phyloP scores from a whole-genome alignment of 2,113 vertebrate species.

The Phasianus colchicus region DNA sequence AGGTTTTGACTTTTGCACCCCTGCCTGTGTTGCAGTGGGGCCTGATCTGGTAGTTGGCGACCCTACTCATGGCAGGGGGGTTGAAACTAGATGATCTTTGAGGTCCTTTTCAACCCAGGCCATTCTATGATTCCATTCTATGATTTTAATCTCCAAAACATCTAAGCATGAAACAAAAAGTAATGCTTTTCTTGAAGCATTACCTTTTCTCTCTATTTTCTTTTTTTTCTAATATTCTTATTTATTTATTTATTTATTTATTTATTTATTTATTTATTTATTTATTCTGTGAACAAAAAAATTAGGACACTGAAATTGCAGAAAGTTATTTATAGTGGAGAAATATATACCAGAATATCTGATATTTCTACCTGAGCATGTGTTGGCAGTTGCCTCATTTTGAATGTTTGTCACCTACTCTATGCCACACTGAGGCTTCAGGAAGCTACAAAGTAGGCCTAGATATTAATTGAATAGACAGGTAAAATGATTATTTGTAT shows the following conservation, averaged over 20 bases:
- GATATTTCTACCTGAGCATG: slow-evolving; percentile 42
- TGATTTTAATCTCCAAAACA: background rate
- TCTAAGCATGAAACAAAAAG: background rate
- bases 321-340: slow-evolving; percentile 64
- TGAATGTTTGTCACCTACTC: slow-evolving; percentile 51
- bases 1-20: background rate
- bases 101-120: no score
- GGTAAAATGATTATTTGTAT: slow-evolving; percentile 60
- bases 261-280: background rate
- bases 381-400: slow-evolving; percentile 3
- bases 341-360: slow-evolving; percentile 49
- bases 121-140: no score
- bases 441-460: slow-evolving; percentile 56
- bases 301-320: slow-evolving; percentile 65
- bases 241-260: background rate
- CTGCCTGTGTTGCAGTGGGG: background rate
- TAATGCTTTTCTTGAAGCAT: background rate
- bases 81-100: no score
- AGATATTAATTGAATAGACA: slow-evolving; percentile 65
- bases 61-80: no score
- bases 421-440: slow-evolving; percentile 29
- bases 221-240: background rate
- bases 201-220: background rate
- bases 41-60: no score
- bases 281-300: slow-evolving; percentile 31